These are phyloP conservation scores for Clangula hyemalis DNA, from an alignment of 2,797 vertebrate species.

Conservation along the genomic window DNA sequence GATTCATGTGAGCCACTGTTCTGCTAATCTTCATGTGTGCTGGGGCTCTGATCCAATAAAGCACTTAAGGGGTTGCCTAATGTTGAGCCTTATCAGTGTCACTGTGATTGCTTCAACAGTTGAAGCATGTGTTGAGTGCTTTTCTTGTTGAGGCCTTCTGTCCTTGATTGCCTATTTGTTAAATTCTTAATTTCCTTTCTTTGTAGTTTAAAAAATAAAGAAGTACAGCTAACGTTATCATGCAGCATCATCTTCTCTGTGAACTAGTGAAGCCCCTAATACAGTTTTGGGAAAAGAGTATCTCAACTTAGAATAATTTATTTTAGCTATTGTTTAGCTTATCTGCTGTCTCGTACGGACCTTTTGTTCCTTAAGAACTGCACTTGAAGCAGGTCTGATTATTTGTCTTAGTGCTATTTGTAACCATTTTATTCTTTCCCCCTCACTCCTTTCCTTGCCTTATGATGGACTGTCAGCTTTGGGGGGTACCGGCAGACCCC, in stretches of 20 bases:
- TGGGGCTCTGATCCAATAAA: slow-evolving; percentile 9
- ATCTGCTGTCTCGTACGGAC: not conserved
- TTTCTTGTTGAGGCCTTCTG: not conserved
- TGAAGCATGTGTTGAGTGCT: slow-evolving; percentile 29
- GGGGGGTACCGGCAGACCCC: slow-evolving; percentile 4
- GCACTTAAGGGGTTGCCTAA: slow-evolving; percentile 20
- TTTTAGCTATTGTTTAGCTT: slow-evolving; percentile 26
- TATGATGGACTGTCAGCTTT: not conserved
- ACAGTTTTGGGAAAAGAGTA: not conserved
- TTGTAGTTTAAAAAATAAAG: not conserved
- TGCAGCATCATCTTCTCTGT: not conserved
- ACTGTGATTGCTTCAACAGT: not conserved
- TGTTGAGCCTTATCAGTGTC: slow-evolving; percentile 3
- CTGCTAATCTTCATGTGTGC: not conserved
- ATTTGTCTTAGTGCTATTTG: slow-evolving; percentile 1
- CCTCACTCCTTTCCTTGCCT: not conserved
- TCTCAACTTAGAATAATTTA: not conserved
- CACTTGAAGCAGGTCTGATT: slow-evolving; percentile 1
- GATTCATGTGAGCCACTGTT: not conserved
- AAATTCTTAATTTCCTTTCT: not conserved
- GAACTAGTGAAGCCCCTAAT: not conserved
- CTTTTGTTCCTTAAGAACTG: slow-evolving; percentile 22
- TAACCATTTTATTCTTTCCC: not conserved
- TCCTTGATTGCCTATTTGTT: not conserved
- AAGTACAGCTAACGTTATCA: not conserved